Base-by-base conservation (phyloP, 2,888 invertebrate genomes). In the Sussaba pulchella region DNA sequence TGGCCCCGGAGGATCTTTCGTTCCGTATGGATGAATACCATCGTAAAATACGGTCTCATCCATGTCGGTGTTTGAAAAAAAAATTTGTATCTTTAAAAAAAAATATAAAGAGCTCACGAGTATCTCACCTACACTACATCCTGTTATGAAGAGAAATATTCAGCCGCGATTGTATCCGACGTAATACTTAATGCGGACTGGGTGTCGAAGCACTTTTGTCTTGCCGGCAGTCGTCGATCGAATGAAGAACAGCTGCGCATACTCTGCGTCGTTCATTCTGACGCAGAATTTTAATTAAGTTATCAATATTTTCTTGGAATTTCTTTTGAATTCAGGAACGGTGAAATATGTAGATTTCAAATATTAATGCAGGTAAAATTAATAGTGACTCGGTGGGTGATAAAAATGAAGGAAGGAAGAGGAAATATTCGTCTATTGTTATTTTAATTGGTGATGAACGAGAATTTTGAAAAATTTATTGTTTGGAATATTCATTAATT, bases 11-110 rank as follows among this genome's bases (percentile, higher is more conserved):
- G 69, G 54, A 74, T 74, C 74, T 74, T 50, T 17, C 74, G 74
- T 79, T 79, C 70, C 79, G 57, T 69, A 70, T 36, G 70, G 66
- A 64, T 50, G 78, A 79, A 79, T 54, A 63, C 54, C 78, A 26
- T 43, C 64, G 70, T 79, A 54, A 73, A 73, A 78, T 64, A 67
- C 41, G 26, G 36, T 54, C 47, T 57, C 21, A 52, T 52, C 52
- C 24, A 9, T 8, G 54, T 26, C 31, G 14, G 31, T 31, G 52
- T 21, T 12, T 31, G 26, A 24, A 6, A 14, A 54, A 31, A 31
- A 31, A 31, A 31, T n/a, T n/a, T n/a, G n/a, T n/a, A n/a, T n/a
- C n/a, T n/a, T n/a, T n/a, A n/a, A n/a, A n/a, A n/a, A n/a, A n/a
- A n/a, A n/a, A n/a, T n/a, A n/a, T n/a, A n/a, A 31, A 5, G 6